A percentile compares a stretch with the other conserved stretches of the same genome.
These are phyloP conservation scores for Solen grandis DNA, from an alignment of 1,140 invertebrate species.

Conservation along the genomic window DNA sequence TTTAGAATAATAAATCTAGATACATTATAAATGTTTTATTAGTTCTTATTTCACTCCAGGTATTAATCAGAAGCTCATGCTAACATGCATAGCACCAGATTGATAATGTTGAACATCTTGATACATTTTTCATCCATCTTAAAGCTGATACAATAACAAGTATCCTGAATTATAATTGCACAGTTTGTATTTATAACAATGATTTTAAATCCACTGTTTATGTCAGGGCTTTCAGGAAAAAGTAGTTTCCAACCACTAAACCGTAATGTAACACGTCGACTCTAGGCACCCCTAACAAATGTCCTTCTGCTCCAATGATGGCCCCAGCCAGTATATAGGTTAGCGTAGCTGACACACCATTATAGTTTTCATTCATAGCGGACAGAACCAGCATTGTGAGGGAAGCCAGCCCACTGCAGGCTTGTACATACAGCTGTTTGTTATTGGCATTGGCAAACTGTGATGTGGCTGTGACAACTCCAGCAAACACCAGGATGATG, in stretches of 20 bases:
- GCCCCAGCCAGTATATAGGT: conserved; percentile 60
- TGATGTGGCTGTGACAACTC: conserved; percentile 35
- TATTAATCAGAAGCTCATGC: too few relatives aligned
- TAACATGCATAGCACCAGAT: too few relatives aligned
- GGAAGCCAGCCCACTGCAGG: conserved; percentile 61
- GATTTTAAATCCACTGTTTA: too few relatives aligned
- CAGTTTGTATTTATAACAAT: too few relatives aligned
- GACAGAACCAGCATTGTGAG: conserved; percentile 60
- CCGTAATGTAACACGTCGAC: conserved; percentile 68
- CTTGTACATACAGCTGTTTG: conserved; percentile 52
- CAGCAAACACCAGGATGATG: conserved; percentile 55
- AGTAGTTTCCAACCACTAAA: conserved; percentile 63
- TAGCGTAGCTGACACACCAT: conserved; percentile 59
- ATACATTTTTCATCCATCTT: too few relatives aligned
- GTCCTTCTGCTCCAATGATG: conserved; percentile 58
- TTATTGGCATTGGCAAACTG: conserved; percentile 47
- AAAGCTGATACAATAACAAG: too few relatives aligned
- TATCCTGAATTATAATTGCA: background rate
- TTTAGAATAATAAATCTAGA: too few relatives aligned
- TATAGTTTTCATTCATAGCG: conserved; percentile 53
- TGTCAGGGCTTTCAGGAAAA: conserved; percentile 58
- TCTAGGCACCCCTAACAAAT: conserved; percentile 54
- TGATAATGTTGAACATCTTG: too few relatives aligned
- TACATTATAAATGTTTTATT: too few relatives aligned
- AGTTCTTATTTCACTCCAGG: too few relatives aligned